Evolutionary conservation across 2,888 invertebrate species (phyloP).

Genomic region (Agrochola lychnidis): DNA sequence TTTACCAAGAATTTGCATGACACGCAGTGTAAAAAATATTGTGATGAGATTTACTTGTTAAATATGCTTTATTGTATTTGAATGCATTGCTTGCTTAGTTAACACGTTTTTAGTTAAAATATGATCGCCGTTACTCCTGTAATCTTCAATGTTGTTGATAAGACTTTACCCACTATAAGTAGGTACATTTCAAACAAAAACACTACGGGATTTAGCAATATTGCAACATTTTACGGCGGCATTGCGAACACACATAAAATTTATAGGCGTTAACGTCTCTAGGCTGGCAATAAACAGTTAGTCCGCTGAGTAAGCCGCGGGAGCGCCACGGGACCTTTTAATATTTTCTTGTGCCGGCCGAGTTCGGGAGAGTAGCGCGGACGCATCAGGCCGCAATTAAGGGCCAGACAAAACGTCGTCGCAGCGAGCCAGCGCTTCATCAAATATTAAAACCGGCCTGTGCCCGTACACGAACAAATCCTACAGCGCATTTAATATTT

Average conservation of each 20-base stretch:
- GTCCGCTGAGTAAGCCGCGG: conserved; percentile 76
- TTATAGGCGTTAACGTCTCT: conserved; percentile 87
- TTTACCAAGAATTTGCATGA: conserved; percentile 36
- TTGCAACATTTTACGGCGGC: conserved; percentile 86
- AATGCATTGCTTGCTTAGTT: not conserved
- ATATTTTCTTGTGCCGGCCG: conserved; percentile 77
- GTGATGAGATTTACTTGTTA: conserved; percentile 9
- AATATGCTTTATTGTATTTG: not conserved
- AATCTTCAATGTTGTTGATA: not conserved
- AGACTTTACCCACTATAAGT: not conserved
- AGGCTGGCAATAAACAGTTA: conserved; percentile 86
- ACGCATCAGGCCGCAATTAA: conserved; percentile 85
- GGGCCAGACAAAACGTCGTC: conserved; percentile 84
- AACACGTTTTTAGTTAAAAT: conserved; percentile 10
- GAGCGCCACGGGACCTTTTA: conserved; percentile 79
- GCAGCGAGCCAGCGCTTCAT: conserved; percentile 79
- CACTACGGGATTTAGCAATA: conserved; percentile 85
- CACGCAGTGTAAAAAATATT: conserved; percentile 24
- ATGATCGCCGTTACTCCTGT: not conserved
- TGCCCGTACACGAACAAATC: conserved; percentile 82
- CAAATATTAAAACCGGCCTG: conserved; percentile 85
- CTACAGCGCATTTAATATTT: conserved; percentile 88
- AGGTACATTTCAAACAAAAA: conserved; percentile 68
- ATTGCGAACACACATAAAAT: conserved; percentile 87
- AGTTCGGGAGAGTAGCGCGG: conserved; percentile 67